phyloP scores from a whole-genome alignment of 2,888 invertebrate genomes.

The Diplazon laetatorius region DNA sequence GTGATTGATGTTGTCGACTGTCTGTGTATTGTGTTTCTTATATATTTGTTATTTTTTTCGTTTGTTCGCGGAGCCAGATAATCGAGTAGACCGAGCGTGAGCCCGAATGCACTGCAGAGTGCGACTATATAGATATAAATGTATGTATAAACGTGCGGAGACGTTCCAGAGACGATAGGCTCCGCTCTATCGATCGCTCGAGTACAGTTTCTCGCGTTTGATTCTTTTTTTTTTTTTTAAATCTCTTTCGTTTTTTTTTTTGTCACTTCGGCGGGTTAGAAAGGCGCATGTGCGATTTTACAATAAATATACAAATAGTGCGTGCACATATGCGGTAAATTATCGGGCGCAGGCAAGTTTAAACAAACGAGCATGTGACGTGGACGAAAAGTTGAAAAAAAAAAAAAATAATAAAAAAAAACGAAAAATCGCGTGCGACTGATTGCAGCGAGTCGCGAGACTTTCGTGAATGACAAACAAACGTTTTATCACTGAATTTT shows the following conservation, averaged over 20 bases:
- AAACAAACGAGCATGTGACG: slow-evolving; percentile 17
- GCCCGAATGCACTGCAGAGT: slow-evolving; percentile 10
- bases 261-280: slow-evolving; percentile 34
- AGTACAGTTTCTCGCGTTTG: slow-evolving; percentile 32
- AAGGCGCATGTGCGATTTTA: slow-evolving; percentile 48
- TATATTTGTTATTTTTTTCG: slow-evolving; percentile 26
- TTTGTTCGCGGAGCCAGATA: slow-evolving; percentile 38
- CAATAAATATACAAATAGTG: slow-evolving; percentile 45
- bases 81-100: slow-evolving; percentile 17
- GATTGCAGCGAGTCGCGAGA: slow-evolving; percentile 61
- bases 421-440: slow-evolving; percentile 72
- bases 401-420: neutral
- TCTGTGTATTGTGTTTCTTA: slow-evolving; percentile 4
- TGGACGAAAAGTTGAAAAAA: slow-evolving; percentile 28
- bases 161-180: slow-evolving; percentile 6
- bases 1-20: neutral
- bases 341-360: slow-evolving; percentile 66
- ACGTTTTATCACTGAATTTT: too few species aligned
- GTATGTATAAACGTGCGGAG: too few species aligned
- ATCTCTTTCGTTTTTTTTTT: slow-evolving; percentile 8
- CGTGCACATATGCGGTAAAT: slow-evolving; percentile 71
- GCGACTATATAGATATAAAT: slow-evolving; percentile 15
- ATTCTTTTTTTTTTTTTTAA: slow-evolving; percentile 13
- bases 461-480: slow-evolving; percentile 5
- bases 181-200: slow-evolving; percentile 22